phyloP scores from a whole-genome alignment of 1,140 invertebrate genomes.

The Armadillidium nasatum region DNA sequence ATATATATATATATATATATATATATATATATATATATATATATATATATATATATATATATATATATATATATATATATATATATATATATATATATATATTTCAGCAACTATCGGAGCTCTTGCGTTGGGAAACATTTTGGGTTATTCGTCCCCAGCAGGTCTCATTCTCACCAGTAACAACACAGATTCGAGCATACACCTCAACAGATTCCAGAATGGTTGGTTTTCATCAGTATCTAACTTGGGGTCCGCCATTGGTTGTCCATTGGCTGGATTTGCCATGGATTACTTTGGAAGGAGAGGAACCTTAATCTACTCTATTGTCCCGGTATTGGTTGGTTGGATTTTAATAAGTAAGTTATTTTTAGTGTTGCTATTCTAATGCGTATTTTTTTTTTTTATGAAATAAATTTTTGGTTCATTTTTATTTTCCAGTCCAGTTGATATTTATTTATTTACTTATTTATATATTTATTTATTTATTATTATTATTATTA shows the following conservation, averaged over 20 bases:
- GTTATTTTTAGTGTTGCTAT: not conserved
- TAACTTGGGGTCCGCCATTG: constrained; percentile 55
- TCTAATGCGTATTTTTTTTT: too few relatives aligned
- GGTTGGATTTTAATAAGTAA: constrained; percentile 68
- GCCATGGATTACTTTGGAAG: constrained; percentile 59
- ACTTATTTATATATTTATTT: too few relatives aligned
- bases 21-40: too few relatives aligned
- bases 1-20: too few relatives aligned
- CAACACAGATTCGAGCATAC: not conserved
- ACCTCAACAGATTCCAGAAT: not conserved
- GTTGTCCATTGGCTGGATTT: constrained; percentile 65
- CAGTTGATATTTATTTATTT: too few relatives aligned
- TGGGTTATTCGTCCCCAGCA: constrained; percentile 29
- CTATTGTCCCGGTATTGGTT: constrained; percentile 64
- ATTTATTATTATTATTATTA: too few relatives aligned
- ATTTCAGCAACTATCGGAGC: constrained; percentile 26
- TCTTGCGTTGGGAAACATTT: constrained; percentile 9
- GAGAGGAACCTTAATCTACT: constrained; percentile 64
- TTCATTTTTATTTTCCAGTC: too few relatives aligned
- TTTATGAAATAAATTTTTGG: too few relatives aligned
- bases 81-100: too few relatives aligned
- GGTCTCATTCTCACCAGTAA: constrained; percentile 10
- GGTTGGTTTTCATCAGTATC: constrained; percentile 32
- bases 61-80: too few relatives aligned
- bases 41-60: too few relatives aligned